phyloP scores from a whole-genome alignment of 2,113 vertebrate genomes.

The Tragulus kanchil region DNA sequence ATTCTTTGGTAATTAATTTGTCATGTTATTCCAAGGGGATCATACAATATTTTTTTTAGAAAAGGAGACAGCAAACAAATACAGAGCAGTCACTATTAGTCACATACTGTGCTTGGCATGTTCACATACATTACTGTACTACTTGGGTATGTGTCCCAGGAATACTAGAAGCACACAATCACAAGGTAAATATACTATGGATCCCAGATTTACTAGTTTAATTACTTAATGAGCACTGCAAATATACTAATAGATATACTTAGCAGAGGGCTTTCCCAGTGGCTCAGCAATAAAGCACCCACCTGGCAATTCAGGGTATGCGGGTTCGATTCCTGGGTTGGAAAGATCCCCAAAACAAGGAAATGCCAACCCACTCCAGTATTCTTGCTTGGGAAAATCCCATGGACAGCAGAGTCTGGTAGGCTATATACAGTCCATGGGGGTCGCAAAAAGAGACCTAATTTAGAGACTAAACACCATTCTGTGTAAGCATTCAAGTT shows the following conservation, averaged over 20 bases:
- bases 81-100: not conserved
- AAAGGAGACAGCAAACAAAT: not conserved
- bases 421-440: not conserved
- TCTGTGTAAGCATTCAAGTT: constrained; percentile 12
- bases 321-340: not conserved
- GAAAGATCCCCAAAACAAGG: not conserved
- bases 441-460: not conserved
- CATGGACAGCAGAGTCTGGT: not conserved
- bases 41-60: not conserved
- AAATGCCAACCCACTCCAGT: not conserved
- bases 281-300: not conserved
- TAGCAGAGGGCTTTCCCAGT: not conserved
- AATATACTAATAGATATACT: not conserved
- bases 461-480: not conserved
- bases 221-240: not conserved
- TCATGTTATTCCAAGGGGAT: constrained; percentile 50
- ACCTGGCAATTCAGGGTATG: not conserved
- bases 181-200: not conserved
- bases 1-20: constrained; percentile 55
- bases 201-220: not conserved
- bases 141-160: not conserved
- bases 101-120: not conserved
- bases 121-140: not conserved
- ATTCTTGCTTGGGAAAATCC: not conserved
- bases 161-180: not conserved